Base-by-base conservation (phyloP, 2,113 vertebrate genomes). In the Chelonoidis abingdonii region DNA sequence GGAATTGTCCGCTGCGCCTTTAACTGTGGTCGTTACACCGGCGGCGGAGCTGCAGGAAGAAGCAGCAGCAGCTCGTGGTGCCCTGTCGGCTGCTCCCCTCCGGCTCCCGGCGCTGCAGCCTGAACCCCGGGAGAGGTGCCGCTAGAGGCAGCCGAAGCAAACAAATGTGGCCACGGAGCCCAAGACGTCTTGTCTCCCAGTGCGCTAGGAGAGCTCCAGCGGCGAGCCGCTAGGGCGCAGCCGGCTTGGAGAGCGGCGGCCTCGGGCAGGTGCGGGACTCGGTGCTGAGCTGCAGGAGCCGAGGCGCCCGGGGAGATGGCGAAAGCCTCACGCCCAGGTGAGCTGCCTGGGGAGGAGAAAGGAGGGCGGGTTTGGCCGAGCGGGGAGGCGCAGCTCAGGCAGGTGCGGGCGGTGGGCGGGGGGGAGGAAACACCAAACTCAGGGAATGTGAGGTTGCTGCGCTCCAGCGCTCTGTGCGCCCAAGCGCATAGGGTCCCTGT, bases 241-340 rank as follows among this genome's bases (percentile, higher is more conserved):
- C 9, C 10, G 24, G 56, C 56, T 27, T 2, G 56, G 57, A 59
- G 57, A 29, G 54, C 54, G 54, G 54, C 54, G 22, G 54, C 24
- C 54, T 25, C 54, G 54, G 54, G 54, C 54, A 25, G 56, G 96
- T 89, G 95, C 94, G 95, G 93, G 93, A 89, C 93, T 92, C 91
- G 94, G 84, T 41, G 93, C 88, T 50, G 75, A 53, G 95, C 93
- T 88, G 91, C 94, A 83, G 93, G 83, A 91, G 92, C 94, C 96
- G 78, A 62, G 89, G 95, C 90, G 94, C 87, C 83, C 57, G 88
- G 91, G 93, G 97, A 90, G 57, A 98, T 98, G 98, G 98, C 98
- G 97, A 85, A 93, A 84, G 96, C 97, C 80, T 94, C 96, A 14
- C 84, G 96, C 22, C 89, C 98, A 96, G 98, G 98, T 98, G 95